Conservation (phyloP, 2,113 vertebrate species). For the Epinephelus lanceolatus region DNA sequence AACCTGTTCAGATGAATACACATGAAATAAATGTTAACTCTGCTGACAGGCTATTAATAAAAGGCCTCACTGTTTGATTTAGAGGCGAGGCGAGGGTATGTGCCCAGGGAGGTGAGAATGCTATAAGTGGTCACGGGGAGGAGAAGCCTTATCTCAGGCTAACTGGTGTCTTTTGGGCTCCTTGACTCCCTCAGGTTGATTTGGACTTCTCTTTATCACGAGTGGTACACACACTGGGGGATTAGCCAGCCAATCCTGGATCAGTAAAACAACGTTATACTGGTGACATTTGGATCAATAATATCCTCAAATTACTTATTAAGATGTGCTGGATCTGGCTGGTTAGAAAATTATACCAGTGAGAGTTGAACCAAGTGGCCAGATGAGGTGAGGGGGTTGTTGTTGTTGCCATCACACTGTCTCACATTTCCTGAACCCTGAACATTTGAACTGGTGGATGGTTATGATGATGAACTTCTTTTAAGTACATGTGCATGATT, state of each 20-base stretch:
- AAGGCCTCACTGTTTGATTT: conserved; percentile 75
- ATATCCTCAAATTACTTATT: conserved; percentile 45
- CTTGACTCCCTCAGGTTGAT: conserved; percentile 49
- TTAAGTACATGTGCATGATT: no score
- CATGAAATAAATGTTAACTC: conserved; percentile 84
- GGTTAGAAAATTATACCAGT: conserved; percentile 29
- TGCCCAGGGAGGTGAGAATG: conserved; percentile 38
- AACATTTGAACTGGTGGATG: neutral
- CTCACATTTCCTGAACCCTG: neutral
- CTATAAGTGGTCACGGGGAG: conserved; percentile 28
- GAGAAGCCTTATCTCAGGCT: conserved; percentile 57
- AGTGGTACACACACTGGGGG: conserved; percentile 32
- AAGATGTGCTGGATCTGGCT: conserved; percentile 30
- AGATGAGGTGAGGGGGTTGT: neutral
- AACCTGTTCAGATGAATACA: conserved; percentile 79
- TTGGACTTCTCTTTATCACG: conserved; percentile 52
- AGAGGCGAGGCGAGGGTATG: conserved; percentile 56
- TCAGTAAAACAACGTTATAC: conserved; percentile 37
- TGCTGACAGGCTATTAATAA: conserved; percentile 83
- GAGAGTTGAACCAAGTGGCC: conserved; percentile 23
- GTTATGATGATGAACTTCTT: neutral
- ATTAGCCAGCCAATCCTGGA: conserved; percentile 42
- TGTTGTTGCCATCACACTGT: neutral
- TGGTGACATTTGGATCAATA: conserved; percentile 39
- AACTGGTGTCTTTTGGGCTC: conserved; percentile 59